A percentile compares a stretch with the other conserved stretches of the same genome.
These are phyloP conservation scores for Dicrurus megarhynchus DNA, from an alignment of 2,113 vertebrate species.

Conservation along the genomic window DNA sequence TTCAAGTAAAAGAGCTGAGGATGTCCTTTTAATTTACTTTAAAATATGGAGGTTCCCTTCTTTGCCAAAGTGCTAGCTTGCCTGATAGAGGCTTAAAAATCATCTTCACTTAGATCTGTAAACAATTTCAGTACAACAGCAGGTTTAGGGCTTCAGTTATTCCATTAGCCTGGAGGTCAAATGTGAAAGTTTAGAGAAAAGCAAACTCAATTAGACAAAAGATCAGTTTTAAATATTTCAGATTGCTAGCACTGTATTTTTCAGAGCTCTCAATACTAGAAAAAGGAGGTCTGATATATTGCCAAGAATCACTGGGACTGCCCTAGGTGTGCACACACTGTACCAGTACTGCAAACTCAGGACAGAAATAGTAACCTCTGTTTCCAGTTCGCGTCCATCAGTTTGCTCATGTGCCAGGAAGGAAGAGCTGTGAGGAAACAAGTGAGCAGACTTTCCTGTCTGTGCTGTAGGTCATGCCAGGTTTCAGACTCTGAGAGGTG, in stretches of 20 bases:
- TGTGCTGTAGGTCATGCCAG: not conserved
- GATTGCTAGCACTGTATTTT: not conserved
- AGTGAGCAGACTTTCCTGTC: not conserved
- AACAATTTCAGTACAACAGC: not conserved
- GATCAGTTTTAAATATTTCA: not conserved
- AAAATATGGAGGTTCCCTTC: not conserved
- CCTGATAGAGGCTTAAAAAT: not conserved
- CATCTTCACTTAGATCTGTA: not conserved
- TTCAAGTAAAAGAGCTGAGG: not conserved
- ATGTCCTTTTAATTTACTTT: not conserved
- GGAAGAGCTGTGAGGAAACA: not conserved
- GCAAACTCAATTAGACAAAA: not conserved
- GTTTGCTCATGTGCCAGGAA: not conserved
- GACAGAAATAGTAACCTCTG: not conserved
- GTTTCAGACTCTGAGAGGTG: not conserved
- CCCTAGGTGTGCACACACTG: not conserved
- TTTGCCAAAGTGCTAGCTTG: not conserved
- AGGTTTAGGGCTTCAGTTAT: not conserved
- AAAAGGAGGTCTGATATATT: not conserved
- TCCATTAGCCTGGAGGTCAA: not conserved
- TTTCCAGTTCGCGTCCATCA: not conserved
- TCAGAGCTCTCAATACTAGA: not conserved
- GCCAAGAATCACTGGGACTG: not conserved
- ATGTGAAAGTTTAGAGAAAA: not conserved
- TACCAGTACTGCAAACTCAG: not conserved